Evolutionary conservation across 1,140 invertebrate species (phyloP), one percentile per base, ranked within the genome.

Genomic region (Agrilus planipennis): DNA sequence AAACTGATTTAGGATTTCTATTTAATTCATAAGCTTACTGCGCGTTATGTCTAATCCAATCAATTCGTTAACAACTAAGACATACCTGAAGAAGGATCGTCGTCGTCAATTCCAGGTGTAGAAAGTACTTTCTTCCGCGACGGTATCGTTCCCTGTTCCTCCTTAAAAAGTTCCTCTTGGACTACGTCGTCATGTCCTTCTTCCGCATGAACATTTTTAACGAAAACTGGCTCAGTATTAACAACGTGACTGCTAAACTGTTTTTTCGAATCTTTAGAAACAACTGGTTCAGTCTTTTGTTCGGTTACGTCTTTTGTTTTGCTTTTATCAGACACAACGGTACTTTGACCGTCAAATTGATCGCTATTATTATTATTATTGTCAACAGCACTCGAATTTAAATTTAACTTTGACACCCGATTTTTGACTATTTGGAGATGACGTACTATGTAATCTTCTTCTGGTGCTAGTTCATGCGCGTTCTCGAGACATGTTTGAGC

Each of bases 361-460:
- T 58, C 53, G 23, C 55, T 59, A 34, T 53, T 51, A 14, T 52
- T 51, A 35, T 52, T 51, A 15, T 42, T 32, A 28, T 46, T 49
- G 11, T 39, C 34, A 15, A 52, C 46, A 12, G 38, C 21, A 23
- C 51, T 39, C 1, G 53, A 47, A 41, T 57, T 53, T 1, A 60
- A 35, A 43, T 59, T 62, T 37, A 64, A 32, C 45, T 67, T 69
- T 3, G 66, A 58, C 6, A 80, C 72, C n/a, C 84, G 69, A 21
- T 78, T 74, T 28, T 81, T 72, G 2, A 94, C 88, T 25, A 92
- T 91, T 14, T 78, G 75, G 3, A 96, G 69, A 61, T 96, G 91
- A 7, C 84, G 73, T 7, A 81, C 69, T 17, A 97, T 87, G 66
- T 96, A 97, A 51, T 89, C 84, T 58, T 94, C 89, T 41, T 78